Conservation (phyloP, 1,140 invertebrate genomes). For the Drosophila nebulosa region DNA sequence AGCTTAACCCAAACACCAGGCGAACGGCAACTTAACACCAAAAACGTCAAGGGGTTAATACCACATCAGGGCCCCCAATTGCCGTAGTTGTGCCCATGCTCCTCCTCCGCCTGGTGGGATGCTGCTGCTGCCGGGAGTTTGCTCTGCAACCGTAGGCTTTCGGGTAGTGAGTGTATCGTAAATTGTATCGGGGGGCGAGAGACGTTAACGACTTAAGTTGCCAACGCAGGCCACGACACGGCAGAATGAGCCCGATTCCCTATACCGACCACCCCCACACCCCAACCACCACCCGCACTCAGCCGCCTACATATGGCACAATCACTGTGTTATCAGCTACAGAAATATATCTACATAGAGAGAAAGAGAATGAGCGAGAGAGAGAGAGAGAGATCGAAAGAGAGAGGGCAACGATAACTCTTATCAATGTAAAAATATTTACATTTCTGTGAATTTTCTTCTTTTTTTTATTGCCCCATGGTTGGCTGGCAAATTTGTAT, state of each 20-base stretch:
- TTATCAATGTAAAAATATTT: constrained; percentile 80
- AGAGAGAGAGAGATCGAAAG: constrained; percentile 3
- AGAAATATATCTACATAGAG: neutral
- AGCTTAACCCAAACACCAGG: constrained; percentile 78
- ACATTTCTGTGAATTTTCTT: constrained; percentile 69
- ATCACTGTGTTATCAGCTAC: constrained; percentile 33
- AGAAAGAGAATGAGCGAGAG: neutral
- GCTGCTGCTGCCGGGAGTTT: neutral
- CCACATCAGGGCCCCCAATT: constrained; percentile 28
- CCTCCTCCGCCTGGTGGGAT: neutral
- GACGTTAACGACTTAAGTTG: constrained; percentile 44
- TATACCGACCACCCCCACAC: constrained; percentile 3
- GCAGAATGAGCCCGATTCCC: neutral
- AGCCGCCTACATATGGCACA: constrained; percentile 12
- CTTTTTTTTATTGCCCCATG: constrained; percentile 15
- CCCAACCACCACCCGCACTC: constrained; percentile 28
- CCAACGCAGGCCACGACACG: constrained; percentile 27
- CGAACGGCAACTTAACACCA: constrained; percentile 75
- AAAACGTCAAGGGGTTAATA: constrained; percentile 76
- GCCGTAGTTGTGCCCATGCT: constrained; percentile 21
- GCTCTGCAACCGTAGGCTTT: neutral
- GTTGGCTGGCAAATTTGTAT: neutral
- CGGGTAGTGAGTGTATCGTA: constrained; percentile 23
- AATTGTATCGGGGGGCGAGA: constrained; percentile 35
- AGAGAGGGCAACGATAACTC: constrained; percentile 22